A percentile compares a stretch with the other conserved stretches of the same genome.
Conservation (phyloP, 1,140 invertebrate genomes). For the Matsumurasca onukii region DNA sequence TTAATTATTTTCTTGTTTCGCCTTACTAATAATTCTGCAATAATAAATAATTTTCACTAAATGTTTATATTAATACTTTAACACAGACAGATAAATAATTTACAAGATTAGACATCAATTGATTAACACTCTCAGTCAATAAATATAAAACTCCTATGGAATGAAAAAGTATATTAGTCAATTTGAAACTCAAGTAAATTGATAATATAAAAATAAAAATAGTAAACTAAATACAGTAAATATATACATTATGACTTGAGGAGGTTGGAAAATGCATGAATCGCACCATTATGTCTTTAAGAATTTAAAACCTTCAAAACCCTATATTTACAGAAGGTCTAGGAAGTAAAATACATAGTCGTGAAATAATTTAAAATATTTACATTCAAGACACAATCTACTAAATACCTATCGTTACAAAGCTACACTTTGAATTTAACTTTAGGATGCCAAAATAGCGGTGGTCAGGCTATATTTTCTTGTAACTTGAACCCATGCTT, state of each 20-base stretch:
- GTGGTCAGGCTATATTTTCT: neutral
- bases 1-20: no score
- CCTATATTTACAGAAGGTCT: neutral
- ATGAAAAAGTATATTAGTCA: neutral
- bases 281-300: neutral
- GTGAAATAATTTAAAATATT: neutral
- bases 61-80: no score
- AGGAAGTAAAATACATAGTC: neutral
- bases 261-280: neutral
- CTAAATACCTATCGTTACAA: neutral
- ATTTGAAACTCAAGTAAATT: neutral
- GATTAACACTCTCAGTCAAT: neutral
- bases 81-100: no score
- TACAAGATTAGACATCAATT: neutral
- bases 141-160: neutral
- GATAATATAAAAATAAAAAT: neutral
- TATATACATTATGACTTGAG: neutral
- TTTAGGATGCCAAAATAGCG: neutral
- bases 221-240: neutral
- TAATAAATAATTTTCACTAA: no score
- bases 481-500: neutral
- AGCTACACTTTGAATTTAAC: neutral
- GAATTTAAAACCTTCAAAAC: no score
- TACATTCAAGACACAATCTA: neutral
- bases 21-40: no score